A percentile compares a stretch with the other conserved stretches of the same genome.
phyloP scores from a whole-genome alignment of 2,113 vertebrate genomes.

The Cyanoderma ruficeps region DNA sequence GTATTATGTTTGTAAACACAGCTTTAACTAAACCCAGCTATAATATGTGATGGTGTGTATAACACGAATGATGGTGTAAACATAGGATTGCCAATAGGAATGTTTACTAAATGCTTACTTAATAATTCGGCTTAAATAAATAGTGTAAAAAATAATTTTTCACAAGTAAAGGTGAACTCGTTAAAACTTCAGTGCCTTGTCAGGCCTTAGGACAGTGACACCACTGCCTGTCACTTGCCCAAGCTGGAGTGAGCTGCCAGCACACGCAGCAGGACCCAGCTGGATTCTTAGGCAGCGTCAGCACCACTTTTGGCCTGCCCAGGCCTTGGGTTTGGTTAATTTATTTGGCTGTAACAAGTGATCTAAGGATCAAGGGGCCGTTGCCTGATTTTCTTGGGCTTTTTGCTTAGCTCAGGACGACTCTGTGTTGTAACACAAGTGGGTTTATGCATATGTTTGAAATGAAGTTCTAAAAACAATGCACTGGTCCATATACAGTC shows the following conservation, averaged over 20 bases:
- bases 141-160: conserved; percentile 28
- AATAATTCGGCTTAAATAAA: conserved; percentile 67
- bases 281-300: background rate
- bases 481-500: rapidly evolving
- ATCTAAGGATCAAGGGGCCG: background rate
- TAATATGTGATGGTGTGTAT: background rate
- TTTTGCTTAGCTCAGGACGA: background rate
- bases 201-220: background rate
- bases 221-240: background rate
- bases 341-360: background rate
- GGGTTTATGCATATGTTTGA: background rate
- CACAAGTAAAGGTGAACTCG: background rate
- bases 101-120: conserved; percentile 30
- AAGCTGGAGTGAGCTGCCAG: background rate
- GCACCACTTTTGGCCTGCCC: background rate
- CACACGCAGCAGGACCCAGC: background rate
- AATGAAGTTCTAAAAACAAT: background rate
- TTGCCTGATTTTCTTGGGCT: background rate
- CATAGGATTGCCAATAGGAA: conserved; percentile 14
- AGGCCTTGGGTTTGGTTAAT: background rate
- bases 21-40: background rate
- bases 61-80: conserved; percentile 15
- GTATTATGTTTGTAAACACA: background rate
- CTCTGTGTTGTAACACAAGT: background rate
- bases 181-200: background rate